Evolutionary conservation across 1,140 invertebrate genomes (phyloP).

Genomic region (Monomorium pharaonis): DNA sequence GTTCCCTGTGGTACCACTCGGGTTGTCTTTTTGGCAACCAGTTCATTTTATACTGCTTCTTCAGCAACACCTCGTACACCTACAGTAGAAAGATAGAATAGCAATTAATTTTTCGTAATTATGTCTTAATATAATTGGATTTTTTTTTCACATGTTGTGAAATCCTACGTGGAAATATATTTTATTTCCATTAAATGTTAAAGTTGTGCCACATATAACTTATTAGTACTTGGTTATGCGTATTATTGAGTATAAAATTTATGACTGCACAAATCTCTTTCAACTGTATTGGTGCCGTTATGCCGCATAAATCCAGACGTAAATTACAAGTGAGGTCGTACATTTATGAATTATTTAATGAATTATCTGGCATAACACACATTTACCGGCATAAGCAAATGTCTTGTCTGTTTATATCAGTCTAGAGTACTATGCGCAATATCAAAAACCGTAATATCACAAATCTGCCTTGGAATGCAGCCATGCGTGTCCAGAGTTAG

Average conservation of each 20-base stretch:
- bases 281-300: slow-evolving; percentile 3
- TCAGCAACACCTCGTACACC: slow-evolving; percentile 82
- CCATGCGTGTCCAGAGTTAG: neutral
- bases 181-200: slow-evolving; percentile 15
- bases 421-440: neutral
- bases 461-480: slow-evolving; percentile 41
- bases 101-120: slow-evolving; percentile 69
- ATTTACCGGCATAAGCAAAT: neutral
- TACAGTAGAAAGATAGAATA: slow-evolving; percentile 74
- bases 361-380: neutral
- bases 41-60: slow-evolving; percentile 78
- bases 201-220: neutral
- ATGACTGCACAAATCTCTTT: neutral
- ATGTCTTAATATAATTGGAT: neutral
- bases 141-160: neutral
- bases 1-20: slow-evolving; percentile 80
- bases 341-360: slow-evolving; percentile 51
- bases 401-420: neutral
- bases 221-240: neutral
- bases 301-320: slow-evolving; percentile 17
- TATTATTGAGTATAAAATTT: neutral
- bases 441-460: neutral
- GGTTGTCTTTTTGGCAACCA: slow-evolving; percentile 84
- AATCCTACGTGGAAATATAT: neutral
- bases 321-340: neutral